Evolutionary conservation across 2,113 vertebrate species (phyloP), one percentile per base, ranked within the genome.

Genomic region (Embiotoca jacksoni): DNA sequence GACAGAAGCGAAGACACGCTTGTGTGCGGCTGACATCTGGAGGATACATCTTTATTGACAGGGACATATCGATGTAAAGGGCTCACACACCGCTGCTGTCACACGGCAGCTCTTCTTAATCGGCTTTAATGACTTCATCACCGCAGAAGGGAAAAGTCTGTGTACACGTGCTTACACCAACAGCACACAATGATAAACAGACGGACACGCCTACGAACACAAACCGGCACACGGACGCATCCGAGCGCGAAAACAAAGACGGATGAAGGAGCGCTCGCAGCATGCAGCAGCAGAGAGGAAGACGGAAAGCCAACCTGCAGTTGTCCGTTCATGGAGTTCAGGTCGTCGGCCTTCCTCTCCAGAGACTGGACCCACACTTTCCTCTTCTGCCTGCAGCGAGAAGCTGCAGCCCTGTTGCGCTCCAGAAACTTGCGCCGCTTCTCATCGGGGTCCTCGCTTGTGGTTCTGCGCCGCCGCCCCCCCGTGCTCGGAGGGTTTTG

Each of bases 321-420:
- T 65, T 97, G 96, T 81, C 96, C 96, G 60, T 99, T 99, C 91
- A 97, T 90, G 1, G 97, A 96, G 93, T 92, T 94, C 74, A 99
- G 92, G 88, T 98, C 97, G 72, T 99, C 98, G 0, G 98, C 96
- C 87, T 99, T 99, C 87, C 97, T 99, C 92, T 99, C 98, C 92
- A 99, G 71, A 37, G 96, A 97, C 91, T 98, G 97, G 76, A 99
- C 98, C 98, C 98, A 99, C 74, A 99, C 98, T 94, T 99, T 99
- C 89, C 98, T 96, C 91, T 99, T 99, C 83, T 99, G 98, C 81
- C 98, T 90, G 82, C 98, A 99, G 60, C 98, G 96, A 33, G 98
- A 98, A 37, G 98, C 98, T 6, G 98, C 98, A 6, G 97, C 98
- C 44, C 98, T 84, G 90, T 99, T 99, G 33, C 98, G 94, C 89